Evolutionary conservation across 2,888 invertebrate genomes (phyloP).

Genomic region (Plebejus melissa): DNA sequence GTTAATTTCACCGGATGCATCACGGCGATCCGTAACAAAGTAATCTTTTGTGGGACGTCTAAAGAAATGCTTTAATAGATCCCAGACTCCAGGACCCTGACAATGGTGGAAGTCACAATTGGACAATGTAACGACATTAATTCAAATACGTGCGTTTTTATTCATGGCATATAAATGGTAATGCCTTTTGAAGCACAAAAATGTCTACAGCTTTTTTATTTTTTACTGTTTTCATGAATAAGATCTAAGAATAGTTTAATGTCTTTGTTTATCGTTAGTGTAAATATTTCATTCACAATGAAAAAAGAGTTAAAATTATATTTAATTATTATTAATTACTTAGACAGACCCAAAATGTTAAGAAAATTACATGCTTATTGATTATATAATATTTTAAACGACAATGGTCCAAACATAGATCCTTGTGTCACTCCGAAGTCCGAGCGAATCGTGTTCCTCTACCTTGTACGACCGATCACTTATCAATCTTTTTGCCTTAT

Average conservation of each 20-base stretch:
- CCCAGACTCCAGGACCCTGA: not conserved
- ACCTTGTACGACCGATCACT: not conserved
- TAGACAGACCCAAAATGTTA: too few species aligned
- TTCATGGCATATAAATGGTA: constrained; percentile 11
- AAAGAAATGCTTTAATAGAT: not conserved
- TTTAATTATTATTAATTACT: too few species aligned
- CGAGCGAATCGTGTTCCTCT: not conserved
- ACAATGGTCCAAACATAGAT: not conserved
- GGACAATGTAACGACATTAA: constrained; percentile 5
- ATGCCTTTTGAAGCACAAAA: not conserved
- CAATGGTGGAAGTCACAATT: not conserved
- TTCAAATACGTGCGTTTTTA: constrained; percentile 8
- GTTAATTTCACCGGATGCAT: constrained; percentile 23
- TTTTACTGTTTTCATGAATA: not conserved
- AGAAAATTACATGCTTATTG: too few species aligned
- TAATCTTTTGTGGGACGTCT: constrained; percentile 3
- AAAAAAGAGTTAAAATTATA: too few species aligned
- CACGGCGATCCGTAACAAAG: constrained; percentile 16
- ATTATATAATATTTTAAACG: too few species aligned
- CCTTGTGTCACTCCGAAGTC: constrained; percentile 5
- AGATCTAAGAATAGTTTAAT: not conserved
- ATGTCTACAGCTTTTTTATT: not conserved
- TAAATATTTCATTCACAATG: not conserved
- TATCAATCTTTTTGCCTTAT: constrained; percentile 17
- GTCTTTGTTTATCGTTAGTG: not conserved